These are phyloP conservation scores for Neomorphus geoffroyi DNA, from an alignment of 2,797 vertebrate genomes.

Conservation along the genomic window DNA sequence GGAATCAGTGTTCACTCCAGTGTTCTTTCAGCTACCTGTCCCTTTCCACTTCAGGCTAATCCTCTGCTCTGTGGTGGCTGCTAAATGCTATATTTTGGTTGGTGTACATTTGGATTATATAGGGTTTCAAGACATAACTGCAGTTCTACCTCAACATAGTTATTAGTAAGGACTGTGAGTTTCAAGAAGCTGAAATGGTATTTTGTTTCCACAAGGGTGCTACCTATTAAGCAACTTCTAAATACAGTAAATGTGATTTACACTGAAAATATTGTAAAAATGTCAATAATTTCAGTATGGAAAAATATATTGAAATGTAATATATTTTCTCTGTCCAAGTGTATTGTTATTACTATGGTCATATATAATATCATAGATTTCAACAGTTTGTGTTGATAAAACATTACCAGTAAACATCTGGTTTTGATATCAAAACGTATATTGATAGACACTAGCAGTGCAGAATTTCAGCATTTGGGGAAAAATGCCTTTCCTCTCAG, in stretches of 20 bases:
- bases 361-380: neutral
- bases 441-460: neutral
- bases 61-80: neutral
- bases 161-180: neutral
- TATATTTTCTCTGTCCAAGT: neutral
- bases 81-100: neutral
- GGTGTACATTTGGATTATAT: neutral
- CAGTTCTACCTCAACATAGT: neutral
- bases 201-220: neutral
- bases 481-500: neutral
- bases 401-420: neutral
- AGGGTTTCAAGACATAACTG: neutral
- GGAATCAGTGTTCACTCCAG: neutral
- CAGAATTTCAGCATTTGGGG: neutral
- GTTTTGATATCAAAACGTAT: neutral
- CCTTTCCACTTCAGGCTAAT: neutral
- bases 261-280: neutral
- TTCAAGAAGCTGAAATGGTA: neutral
- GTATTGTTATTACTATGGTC: neutral
- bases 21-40: neutral
- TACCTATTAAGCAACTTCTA: neutral
- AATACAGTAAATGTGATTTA: neutral
- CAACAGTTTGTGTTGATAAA: neutral
- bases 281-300: neutral
- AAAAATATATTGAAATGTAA: neutral